Evolutionary conservation across 2,797 vertebrate genomes (phyloP).

Genomic region (Chrosomus eos): DNA sequence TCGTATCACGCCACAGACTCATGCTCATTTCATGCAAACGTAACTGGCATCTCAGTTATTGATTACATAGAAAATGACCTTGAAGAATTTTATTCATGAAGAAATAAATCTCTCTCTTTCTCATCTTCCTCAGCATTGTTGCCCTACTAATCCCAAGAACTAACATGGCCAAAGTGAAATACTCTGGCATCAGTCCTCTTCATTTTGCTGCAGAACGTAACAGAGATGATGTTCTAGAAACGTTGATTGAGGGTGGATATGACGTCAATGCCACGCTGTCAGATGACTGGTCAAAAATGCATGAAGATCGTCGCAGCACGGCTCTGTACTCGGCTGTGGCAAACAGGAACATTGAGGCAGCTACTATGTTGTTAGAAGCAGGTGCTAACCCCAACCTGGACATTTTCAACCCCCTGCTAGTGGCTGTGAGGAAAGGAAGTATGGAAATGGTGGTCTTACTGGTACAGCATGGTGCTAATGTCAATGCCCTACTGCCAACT

Average conservation of each 20-base stretch:
- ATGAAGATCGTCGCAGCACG: constrained; percentile 85
- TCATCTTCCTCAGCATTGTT: constrained; percentile 75
- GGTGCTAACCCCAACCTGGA: constrained; percentile 89
- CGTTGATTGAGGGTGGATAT: constrained; percentile 82
- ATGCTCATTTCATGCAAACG: background rate
- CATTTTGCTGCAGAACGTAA: constrained; percentile 87
- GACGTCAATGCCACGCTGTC: constrained; percentile 84
- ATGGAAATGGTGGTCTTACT: constrained; percentile 83
- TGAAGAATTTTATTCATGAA: background rate
- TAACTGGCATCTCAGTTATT: background rate
- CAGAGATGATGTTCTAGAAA: constrained; percentile 81
- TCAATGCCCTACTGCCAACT: constrained; percentile 82
- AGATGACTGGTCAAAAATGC: constrained; percentile 79
- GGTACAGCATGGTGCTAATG: constrained; percentile 83
- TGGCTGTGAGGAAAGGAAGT: constrained; percentile 84
- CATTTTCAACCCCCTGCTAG: constrained; percentile 85
- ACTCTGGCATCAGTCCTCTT: constrained; percentile 87
- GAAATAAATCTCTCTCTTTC: background rate
- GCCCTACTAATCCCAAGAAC: constrained; percentile 85
- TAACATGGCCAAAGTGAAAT: constrained; percentile 77
- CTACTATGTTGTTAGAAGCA: constrained; percentile 82
- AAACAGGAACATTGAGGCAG: constrained; percentile 83
- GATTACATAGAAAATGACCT: background rate
- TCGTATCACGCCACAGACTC: background rate
- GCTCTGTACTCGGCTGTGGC: constrained; percentile 85